phyloP scores from a whole-genome alignment of 1,140 invertebrate genomes.

The Eufriesea mexicana region DNA sequence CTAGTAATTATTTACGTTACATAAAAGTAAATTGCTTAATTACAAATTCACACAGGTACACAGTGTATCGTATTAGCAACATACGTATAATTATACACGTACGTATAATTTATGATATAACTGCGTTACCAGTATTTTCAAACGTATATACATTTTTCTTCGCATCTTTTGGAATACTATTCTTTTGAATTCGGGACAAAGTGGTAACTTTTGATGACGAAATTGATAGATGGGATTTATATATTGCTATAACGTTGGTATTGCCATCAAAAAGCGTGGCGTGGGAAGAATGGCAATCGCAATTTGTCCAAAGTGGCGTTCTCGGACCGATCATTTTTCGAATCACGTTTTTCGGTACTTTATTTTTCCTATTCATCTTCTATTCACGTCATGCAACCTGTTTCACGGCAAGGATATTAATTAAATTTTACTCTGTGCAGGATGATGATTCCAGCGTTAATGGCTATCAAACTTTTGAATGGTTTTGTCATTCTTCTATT shows the following conservation, averaged over 20 bases:
- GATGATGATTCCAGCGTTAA: background rate
- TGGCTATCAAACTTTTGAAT: no score
- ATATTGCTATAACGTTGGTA: background rate
- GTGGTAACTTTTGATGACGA: background rate
- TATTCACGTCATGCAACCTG: background rate
- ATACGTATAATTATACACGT: no score
- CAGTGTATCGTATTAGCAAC: no score
- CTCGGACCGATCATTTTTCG: background rate
- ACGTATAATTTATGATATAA: no score
- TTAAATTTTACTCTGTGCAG: background rate
- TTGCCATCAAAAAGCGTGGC: background rate
- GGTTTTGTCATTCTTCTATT: background rate
- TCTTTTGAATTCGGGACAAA: no score
- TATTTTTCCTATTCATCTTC: no score
- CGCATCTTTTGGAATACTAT: no score
- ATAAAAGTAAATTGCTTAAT: no score
- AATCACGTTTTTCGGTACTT: background rate
- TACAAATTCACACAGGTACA: no score
- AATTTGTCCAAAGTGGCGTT: background rate
- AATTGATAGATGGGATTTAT: slow-evolving; percentile 1
- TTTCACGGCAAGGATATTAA: background rate
- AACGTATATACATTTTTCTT: no score
- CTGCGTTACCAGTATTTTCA: no score
- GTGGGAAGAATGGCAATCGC: background rate
- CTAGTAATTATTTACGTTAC: no score